A percentile compares a stretch with the other conserved stretches of the same genome.
Evolutionary conservation across 2,888 invertebrate genomes (phyloP).

Genomic region (Biston betularia): DNA sequence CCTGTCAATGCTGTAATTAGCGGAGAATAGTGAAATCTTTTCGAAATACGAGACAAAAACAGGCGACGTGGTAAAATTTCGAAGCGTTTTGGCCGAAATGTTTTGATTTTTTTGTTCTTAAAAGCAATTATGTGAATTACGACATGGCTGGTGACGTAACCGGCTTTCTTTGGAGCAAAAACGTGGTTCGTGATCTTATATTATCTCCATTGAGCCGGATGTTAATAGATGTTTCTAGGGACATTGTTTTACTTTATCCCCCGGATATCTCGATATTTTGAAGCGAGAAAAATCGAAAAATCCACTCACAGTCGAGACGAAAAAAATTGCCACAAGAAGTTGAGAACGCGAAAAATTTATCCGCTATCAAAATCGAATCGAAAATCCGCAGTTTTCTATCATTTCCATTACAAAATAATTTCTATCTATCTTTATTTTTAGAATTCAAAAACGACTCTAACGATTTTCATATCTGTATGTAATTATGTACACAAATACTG

Average conservation of each 20-base stretch:
- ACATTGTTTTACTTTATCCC: neutral
- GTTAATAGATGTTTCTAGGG: conserved; percentile 10
- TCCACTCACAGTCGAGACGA: too few species aligned
- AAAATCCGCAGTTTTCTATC: too few species aligned
- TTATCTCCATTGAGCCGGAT: conserved; percentile 39
- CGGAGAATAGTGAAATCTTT: conserved; percentile 30
- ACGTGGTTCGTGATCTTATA: conserved; percentile 43
- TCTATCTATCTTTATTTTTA: too few species aligned
- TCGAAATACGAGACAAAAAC: conserved; percentile 24
- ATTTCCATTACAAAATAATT: too few species aligned
- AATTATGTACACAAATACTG: too few species aligned
- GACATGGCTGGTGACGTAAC: conserved; percentile 43
- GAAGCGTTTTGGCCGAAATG: conserved; percentile 16
- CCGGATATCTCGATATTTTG: neutral
- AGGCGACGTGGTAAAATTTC: conserved; percentile 19
- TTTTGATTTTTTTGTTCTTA: conserved; percentile 38
- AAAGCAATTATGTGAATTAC: conserved; percentile 50
- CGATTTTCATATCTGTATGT: too few species aligned
- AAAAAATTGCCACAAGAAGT: too few species aligned
- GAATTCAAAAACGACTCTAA: too few species aligned
- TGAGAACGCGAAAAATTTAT: too few species aligned
- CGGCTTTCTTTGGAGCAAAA: conserved; percentile 49
- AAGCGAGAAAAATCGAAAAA: too few species aligned
- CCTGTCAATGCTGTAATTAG: conserved; percentile 17
- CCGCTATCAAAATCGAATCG: too few species aligned